Evolutionary conservation across 2,888 invertebrate species (phyloP).

Genomic region (Spialia ferax): DNA sequence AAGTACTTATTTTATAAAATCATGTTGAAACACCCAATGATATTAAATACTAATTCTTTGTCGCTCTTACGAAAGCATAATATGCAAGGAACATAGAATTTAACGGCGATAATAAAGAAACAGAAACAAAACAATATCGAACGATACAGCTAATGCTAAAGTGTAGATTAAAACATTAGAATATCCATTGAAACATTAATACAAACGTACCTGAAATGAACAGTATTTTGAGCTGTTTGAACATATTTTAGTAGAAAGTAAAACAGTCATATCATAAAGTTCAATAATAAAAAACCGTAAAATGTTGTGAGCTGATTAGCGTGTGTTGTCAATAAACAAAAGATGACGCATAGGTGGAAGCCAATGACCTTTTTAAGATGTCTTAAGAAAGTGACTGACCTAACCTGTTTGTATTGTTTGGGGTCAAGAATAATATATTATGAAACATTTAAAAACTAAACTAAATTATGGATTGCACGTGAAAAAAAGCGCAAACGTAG

Average conservation of each 20-base stretch:
- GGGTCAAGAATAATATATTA: slow-evolving; percentile 33
- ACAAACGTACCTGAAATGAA: background rate
- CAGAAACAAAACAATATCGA: too few species aligned
- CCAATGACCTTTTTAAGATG: slow-evolving; percentile 31
- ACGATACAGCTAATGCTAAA: too few species aligned
- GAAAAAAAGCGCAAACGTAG: too few species aligned
- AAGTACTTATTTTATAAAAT: background rate
- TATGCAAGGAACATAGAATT: too few species aligned
- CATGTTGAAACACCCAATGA: too few species aligned
- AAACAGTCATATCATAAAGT: background rate
- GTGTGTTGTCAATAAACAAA: slow-evolving; percentile 27
- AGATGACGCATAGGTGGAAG: slow-evolving; percentile 28
- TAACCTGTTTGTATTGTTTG: slow-evolving; percentile 35
- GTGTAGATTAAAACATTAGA: too few species aligned
- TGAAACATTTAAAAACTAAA: slow-evolving; percentile 25
- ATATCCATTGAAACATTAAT: too few species aligned
- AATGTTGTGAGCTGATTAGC: slow-evolving; percentile 22
- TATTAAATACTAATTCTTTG: too few species aligned
- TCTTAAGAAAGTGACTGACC: slow-evolving; percentile 31
- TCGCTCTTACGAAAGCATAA: too few species aligned
- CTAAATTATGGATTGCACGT: background rate
- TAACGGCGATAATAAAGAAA: too few species aligned
- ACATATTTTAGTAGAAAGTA: background rate
- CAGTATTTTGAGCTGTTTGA: too few species aligned
- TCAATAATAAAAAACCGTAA: slow-evolving; percentile 9